Evolutionary conservation across 2,888 invertebrate species (phyloP), one percentile per base, ranked within the genome.

Genomic region (Philopedon plagiatum): DNA sequence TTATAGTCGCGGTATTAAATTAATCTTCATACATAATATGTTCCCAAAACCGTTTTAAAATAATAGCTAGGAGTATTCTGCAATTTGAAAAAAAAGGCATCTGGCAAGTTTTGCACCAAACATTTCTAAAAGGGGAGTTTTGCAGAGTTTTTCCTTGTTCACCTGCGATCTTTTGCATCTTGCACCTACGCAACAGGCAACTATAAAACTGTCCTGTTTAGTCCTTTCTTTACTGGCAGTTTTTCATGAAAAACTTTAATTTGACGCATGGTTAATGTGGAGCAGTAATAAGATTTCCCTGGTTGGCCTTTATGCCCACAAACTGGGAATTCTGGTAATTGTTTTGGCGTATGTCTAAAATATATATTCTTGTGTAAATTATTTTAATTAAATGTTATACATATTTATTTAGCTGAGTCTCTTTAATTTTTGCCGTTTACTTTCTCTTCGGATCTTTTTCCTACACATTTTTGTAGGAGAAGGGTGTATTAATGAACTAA

Each of bases 81-180:
- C n/a, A n/a, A n/a, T n/a, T n/a, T n/a, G n/a, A n/a, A n/a, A n/a
- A n/a, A n/a, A n/a, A n/a, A n/a, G n/a, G n/a, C n/a, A n/a, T n/a
- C n/a, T n/a, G n/a, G n/a, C n/a, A n/a, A n/a, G n/a, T n/a, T n/a
- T n/a, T n/a, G n/a, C n/a, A n/a, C n/a, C n/a, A n/a, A n/a, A n/a
- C n/a, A n/a, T n/a, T n/a, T n/a, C n/a, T n/a, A n/a, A n/a, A n/a
- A n/a, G n/a, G n/a, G n/a, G n/a, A n/a, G n/a, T n/a, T n/a, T n/a
- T n/a, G n/a, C n/a, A n/a, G n/a, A n/a, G n/a, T n/a, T n/a, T n/a
- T n/a, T n/a, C n/a, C n/a, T n/a, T n/a, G n/a, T n/a, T n/a, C n/a
- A n/a, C n/a, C n/a, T n/a, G n/a, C n/a, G 69, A 69, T 54, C 62
- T 69, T 63, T 56, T 69, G 18, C 56, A 63, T 15, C 51, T 62